Base-by-base conservation (phyloP, 2,797 vertebrate genomes). In the Nyctalus aviator region DNA sequence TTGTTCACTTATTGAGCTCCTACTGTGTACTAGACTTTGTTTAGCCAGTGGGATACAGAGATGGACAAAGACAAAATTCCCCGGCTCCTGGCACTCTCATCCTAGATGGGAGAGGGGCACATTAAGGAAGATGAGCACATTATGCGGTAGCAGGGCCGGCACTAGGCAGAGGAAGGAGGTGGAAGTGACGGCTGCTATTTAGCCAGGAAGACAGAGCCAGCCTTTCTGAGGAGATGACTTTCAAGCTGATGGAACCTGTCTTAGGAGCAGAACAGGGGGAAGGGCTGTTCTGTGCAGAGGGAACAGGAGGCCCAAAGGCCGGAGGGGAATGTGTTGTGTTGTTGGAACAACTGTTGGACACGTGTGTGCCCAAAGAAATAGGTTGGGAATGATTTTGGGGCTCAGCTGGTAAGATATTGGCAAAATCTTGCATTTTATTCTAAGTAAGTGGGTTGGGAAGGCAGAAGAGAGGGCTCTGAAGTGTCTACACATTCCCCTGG, bases 361-460 rank as follows among this genome's bases (percentile, higher is more conserved):
- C 35, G 41, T 5, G n/a, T 3, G 66, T 62, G 8, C 72, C 66
- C 53, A 21, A 27, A 69, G 71, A 11, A 68, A 4, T 37, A 37
- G 84, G 53, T 32, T 44, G 68, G 76, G 55, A 44, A 64, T 0
- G 8, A 20, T 48, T 59, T 27, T 30, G 8, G 12, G 17, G 37
- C 44, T 35, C 64, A 5, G 8, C 62, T 57, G 78, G 62, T 20
- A 2, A 84, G 35, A 21, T 69, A 13, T 46, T 46, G 48, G 59
- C 48, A 62, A 41, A 84, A 82, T 62, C 35, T 82, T n/a, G 11
- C 32, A 25, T 76, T 79, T 64, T 73, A 27, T 62, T 93, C 66
- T 66, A 27, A 59, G 17, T 46, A 23, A 37, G 27, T 32, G 35
- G 3, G 3, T 9, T 32, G 59, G 76, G 82, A 79, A 30, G 84